Evolutionary conservation across 2,113 vertebrate species (phyloP).

Genomic region (Dolichallabes microphthalmus): DNA sequence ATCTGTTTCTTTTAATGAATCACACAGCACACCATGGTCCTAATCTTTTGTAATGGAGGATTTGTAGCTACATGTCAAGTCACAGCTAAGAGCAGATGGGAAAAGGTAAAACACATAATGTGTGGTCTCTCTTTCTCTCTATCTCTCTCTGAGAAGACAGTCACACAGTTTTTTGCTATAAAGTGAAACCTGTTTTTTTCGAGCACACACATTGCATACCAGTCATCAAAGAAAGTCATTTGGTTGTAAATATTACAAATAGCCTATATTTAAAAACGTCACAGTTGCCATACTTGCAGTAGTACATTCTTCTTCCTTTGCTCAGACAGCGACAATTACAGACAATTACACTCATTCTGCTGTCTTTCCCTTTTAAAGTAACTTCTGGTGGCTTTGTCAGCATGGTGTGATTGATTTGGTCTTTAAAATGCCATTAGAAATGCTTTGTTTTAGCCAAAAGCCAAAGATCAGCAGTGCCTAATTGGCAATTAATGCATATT

Average conservation of each 20-base stretch:
- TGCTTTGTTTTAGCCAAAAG: slow-evolving; percentile 14
- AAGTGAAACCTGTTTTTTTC: not conserved
- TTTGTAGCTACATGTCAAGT: not conserved
- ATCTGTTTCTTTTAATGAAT: slow-evolving; percentile 27
- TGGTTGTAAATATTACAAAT: slow-evolving; percentile 20
- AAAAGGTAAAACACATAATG: slow-evolving; percentile 30
- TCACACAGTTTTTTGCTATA: not conserved
- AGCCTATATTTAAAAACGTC: slow-evolving; percentile 14
- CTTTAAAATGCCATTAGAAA: slow-evolving; percentile 28
- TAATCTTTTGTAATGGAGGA: slow-evolving; percentile 1
- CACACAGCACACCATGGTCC: slow-evolving; percentile 2
- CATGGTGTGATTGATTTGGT: slow-evolving; percentile 20
- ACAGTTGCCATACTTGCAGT: not conserved
- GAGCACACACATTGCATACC: not conserved
- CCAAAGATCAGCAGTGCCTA: slow-evolving; percentile 18
- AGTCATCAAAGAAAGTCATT: not conserved
- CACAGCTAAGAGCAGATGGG: not conserved
- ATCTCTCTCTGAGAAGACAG: not conserved
- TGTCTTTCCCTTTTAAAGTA: not conserved
- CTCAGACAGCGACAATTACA: slow-evolving; percentile 7
- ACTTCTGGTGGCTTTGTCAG: slow-evolving; percentile 30
- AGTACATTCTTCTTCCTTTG: not conserved
- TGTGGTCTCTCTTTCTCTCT: not conserved
- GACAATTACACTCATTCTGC: slow-evolving; percentile 10
- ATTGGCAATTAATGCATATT: not conserved